These are phyloP conservation scores for Chorisops tibialis DNA, from an alignment of 2,888 invertebrate species.

Conservation along the genomic window DNA sequence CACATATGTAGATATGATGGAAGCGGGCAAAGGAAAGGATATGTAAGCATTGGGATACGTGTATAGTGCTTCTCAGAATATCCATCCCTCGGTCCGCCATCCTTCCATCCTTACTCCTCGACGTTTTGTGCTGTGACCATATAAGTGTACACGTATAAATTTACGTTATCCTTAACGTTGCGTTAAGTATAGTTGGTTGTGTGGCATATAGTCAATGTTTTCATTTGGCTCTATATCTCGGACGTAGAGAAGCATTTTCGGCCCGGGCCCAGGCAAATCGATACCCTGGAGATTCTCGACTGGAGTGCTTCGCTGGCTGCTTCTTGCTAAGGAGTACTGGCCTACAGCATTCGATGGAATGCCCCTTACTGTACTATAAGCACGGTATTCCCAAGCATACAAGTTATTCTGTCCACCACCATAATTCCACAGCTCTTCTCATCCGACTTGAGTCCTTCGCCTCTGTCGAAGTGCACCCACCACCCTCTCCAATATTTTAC, in stretches of 20 bases:
- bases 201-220: slow-evolving; percentile 15
- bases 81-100: slow-evolving; percentile 7
- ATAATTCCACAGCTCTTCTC: not conserved
- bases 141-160: slow-evolving; percentile 27
- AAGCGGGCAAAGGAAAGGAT: slow-evolving; percentile 26
- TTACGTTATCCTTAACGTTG: slow-evolving; percentile 17
- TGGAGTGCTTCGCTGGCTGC: not conserved
- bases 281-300: slow-evolving; percentile 39
- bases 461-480: slow-evolving; percentile 1
- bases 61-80: slow-evolving; percentile 11
- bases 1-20: slow-evolving; percentile 2
- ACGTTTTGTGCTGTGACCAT: slow-evolving; percentile 11
- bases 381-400: slow-evolving; percentile 9
- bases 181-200: slow-evolving; percentile 28
- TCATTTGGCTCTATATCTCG: slow-evolving; percentile 2
- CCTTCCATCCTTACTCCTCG: too few species aligned
- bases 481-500: slow-evolving; percentile 4
- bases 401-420: slow-evolving; percentile 22
- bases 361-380: not conserved
- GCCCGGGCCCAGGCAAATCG: slow-evolving; percentile 34
- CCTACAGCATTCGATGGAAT: slow-evolving; percentile 9
- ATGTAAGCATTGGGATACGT: slow-evolving; percentile 12
- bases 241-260: slow-evolving; percentile 37
- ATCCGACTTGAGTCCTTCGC: too few species aligned
- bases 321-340: not conserved